A percentile compares a stretch with the other conserved stretches of the same genome.
Conservation (phyloP, 2,113 vertebrate species). For the Cathartes aura region DNA sequence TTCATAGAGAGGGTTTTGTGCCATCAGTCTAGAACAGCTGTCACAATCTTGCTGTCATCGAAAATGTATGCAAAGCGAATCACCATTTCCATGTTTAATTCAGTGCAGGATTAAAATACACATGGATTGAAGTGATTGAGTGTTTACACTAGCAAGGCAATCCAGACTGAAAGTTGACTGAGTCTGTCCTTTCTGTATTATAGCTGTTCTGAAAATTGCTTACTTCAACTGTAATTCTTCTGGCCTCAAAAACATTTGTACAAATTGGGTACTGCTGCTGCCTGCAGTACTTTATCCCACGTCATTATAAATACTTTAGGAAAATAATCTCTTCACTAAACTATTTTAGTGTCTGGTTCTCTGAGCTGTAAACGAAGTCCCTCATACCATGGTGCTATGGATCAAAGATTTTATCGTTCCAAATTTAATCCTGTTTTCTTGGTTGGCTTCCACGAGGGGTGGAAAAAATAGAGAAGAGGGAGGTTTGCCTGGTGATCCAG, state of each 20-base stretch:
- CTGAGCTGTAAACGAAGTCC: conserved; percentile 1
- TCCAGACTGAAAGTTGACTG: not conserved
- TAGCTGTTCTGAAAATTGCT: not conserved
- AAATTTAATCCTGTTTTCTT: conserved; percentile 63
- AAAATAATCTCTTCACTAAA: conserved; percentile 61
- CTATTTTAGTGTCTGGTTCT: conserved; percentile 15
- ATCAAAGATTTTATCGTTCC: conserved; percentile 59
- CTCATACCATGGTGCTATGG: conserved; percentile 11
- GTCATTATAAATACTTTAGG: conserved; percentile 38
- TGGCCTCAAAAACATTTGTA: not conserved
- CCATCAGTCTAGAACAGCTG: conserved; percentile 5
- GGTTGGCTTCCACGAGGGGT: conserved; percentile 16
- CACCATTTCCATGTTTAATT: not conserved
- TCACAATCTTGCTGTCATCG: not conserved
- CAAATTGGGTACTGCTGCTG: conserved; percentile 3
- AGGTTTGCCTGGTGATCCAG: conserved; percentile 52
- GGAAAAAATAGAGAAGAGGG: conserved; percentile 38
- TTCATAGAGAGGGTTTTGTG: conserved; percentile 16
- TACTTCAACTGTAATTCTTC: not conserved
- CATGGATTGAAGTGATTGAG: not conserved
- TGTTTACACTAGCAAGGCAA: not conserved
- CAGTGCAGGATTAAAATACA: not conserved
- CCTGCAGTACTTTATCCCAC: conserved; percentile 30
- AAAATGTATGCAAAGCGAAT: not conserved
- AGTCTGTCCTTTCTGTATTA: not conserved